These are phyloP conservation scores for Drosophila falleni DNA, from an alignment of 2,888 invertebrate species.

Conservation along the genomic window DNA sequence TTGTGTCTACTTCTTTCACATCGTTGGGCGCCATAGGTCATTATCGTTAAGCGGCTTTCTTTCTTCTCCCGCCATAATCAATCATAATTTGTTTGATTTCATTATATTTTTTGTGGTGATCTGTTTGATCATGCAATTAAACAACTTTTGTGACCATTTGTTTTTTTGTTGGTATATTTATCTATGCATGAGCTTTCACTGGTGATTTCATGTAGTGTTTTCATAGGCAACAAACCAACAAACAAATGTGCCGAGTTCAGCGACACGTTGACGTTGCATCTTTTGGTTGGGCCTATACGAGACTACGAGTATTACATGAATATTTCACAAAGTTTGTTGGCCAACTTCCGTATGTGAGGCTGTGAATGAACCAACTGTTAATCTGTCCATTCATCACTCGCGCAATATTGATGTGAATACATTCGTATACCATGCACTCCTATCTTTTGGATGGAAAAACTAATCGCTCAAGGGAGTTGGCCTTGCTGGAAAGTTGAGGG, in stretches of 20 bases:
- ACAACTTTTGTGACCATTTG: slow-evolving; percentile 7
- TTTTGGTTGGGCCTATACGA: slow-evolving; percentile 18
- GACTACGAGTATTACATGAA: slow-evolving; percentile 32
- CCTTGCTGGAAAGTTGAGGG: slow-evolving; percentile 7
- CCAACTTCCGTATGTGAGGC: slow-evolving; percentile 31
- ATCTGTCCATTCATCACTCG: slow-evolving; percentile 38
- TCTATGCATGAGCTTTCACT: slow-evolving; percentile 33
- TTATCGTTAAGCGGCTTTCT: slow-evolving; percentile 15
- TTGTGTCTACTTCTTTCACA: background rate
- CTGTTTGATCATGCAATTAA: slow-evolving; percentile 27
- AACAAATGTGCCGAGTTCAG: slow-evolving; percentile 29
- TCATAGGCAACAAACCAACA: slow-evolving; percentile 1
- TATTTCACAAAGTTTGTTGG: slow-evolving; percentile 44
- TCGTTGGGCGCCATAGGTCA: slow-evolving; percentile 18
- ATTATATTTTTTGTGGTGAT: slow-evolving; percentile 6
- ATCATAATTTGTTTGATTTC: slow-evolving; percentile 18
- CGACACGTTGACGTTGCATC: slow-evolving; percentile 47
- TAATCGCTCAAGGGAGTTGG: slow-evolving; percentile 19
- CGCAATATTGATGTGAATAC: slow-evolving; percentile 37
- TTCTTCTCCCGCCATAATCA: slow-evolving; percentile 6
- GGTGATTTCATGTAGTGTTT: slow-evolving; percentile 12
- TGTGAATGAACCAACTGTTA: slow-evolving; percentile 40
- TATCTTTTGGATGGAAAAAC: slow-evolving; percentile 13
- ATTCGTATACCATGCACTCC: background rate
- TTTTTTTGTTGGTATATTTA: slow-evolving; percentile 5